Evolutionary conservation across 2,797 vertebrate species (phyloP).

Genomic region (Hippopotamyrus pictus): DNA sequence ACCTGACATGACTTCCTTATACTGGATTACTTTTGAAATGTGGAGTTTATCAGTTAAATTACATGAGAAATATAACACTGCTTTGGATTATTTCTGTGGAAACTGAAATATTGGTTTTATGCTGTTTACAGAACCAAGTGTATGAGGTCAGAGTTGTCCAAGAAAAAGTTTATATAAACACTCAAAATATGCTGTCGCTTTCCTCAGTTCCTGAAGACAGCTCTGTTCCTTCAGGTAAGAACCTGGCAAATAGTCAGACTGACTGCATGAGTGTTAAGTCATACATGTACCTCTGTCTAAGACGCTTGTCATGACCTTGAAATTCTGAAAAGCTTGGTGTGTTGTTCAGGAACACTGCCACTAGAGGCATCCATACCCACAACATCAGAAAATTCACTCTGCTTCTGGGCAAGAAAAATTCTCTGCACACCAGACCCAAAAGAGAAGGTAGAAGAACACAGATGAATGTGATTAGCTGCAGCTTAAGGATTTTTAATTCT

Average conservation of each 20-base stretch:
- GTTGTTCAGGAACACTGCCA: slow-evolving; percentile 27
- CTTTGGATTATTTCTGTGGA: not conserved
- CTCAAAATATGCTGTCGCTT: slow-evolving; percentile 45
- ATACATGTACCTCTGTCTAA: not conserved
- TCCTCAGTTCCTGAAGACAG: slow-evolving; percentile 34
- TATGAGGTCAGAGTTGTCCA: slow-evolving; percentile 50
- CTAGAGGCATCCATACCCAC: slow-evolving; percentile 17
- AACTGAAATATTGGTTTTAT: slow-evolving; percentile 2
- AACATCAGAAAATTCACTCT: slow-evolving; percentile 45
- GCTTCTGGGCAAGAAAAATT: slow-evolving; percentile 53
- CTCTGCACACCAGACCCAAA: slow-evolving; percentile 52
- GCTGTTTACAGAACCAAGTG: slow-evolving; percentile 50
- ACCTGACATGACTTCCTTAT: not conserved
- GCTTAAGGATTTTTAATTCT: not conserved
- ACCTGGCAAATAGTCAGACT: not conserved
- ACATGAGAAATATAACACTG: not conserved
- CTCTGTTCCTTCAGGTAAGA: slow-evolving; percentile 35
- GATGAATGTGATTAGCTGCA: not conserved
- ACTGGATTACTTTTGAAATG: not conserved
- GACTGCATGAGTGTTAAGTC: not conserved
- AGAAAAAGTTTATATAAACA: slow-evolving; percentile 51
- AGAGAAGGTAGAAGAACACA: slow-evolving; percentile 46
- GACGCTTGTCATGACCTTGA: not conserved
- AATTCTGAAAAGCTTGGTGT: not conserved
- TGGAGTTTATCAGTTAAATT: not conserved